A percentile compares a stretch with the other conserved stretches of the same genome.
These are phyloP conservation scores for Anoncus sp. DNA, from an alignment of 2,888 invertebrate genomes.

Conservation along the genomic window DNA sequence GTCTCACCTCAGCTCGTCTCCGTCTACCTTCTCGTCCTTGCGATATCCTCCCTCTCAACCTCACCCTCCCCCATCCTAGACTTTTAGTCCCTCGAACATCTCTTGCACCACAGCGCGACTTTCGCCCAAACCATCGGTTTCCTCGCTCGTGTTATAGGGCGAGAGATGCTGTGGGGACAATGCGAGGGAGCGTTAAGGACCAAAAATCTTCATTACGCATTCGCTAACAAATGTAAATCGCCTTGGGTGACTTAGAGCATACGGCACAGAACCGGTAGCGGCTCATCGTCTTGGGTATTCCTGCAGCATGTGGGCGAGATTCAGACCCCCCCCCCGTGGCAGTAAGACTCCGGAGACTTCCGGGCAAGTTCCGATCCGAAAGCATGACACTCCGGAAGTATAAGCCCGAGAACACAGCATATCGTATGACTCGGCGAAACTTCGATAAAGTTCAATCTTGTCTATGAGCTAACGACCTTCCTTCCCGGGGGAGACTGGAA, in stretches of 20 bases:
- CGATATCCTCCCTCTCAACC: conserved; percentile 50
- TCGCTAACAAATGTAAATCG: conserved; percentile 79
- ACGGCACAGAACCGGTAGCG: conserved; percentile 39
- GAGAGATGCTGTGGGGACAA: not conserved
- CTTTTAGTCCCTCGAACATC: conserved; percentile 51
- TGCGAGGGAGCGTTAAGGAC: conserved; percentile 56
- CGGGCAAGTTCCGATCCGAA: conserved; percentile 26
- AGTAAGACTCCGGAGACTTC: conserved; percentile 2
- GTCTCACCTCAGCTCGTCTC: conserved; percentile 37
- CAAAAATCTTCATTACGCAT: conserved; percentile 77
- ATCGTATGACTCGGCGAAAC: conserved; percentile 24
- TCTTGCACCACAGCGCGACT: conserved; percentile 37
- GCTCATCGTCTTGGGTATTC: conserved; percentile 42
- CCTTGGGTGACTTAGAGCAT: conserved; percentile 64
- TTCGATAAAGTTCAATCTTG: conserved; percentile 18
- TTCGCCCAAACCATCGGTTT: conserved; percentile 27
- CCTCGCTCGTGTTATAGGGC: not conserved
- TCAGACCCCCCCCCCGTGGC: conserved; percentile 6
- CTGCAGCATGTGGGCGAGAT: conserved; percentile 29
- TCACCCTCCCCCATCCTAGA: conserved; percentile 22
- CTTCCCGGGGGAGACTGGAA: not conserved
- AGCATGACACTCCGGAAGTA: conserved; percentile 19
- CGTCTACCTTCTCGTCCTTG: conserved; percentile 42
- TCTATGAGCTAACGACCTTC: not conserved
- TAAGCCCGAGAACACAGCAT: not conserved